Evolutionary conservation across 2,888 invertebrate genomes (phyloP).

Genomic region (Anthrax anthrax): DNA sequence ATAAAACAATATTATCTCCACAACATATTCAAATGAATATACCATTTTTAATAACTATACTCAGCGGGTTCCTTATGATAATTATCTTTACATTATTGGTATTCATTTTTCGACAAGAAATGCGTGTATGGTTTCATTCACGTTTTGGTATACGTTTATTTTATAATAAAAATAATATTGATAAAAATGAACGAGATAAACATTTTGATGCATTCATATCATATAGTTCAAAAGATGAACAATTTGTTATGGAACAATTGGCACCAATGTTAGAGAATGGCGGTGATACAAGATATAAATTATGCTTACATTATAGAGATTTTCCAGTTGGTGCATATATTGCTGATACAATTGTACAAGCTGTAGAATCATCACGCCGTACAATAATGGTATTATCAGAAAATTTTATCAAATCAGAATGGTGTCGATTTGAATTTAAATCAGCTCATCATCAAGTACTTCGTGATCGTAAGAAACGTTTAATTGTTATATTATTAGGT

Average conservation of each 20-base stretch:
- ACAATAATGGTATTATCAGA: conserved; percentile 87
- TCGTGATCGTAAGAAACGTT: conserved; percentile 68
- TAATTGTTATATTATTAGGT: conserved; percentile 82
- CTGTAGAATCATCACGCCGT: conserved; percentile 77
- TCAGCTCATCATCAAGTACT: conserved; percentile 83
- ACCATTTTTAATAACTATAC: conserved; percentile 60
- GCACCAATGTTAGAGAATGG: conserved; percentile 76
- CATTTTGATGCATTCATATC: conserved; percentile 92
- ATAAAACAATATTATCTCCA: conserved; percentile 33
- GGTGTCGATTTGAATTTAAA: conserved; percentile 91
- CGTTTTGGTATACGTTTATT: conserved; percentile 68
- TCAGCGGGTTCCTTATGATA: conserved; percentile 60
- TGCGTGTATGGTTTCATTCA: conserved; percentile 77
- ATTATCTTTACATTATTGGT: conserved; percentile 60
- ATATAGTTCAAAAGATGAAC: conserved; percentile 85
- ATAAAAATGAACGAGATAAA: conserved; percentile 69
- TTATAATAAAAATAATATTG: conserved; percentile 62
- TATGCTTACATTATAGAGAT: conserved; percentile 85
- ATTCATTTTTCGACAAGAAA: conserved; percentile 67
- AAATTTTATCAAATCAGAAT: conserved; percentile 88
- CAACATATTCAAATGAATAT: conserved; percentile 61
- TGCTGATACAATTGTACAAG: conserved; percentile 83
- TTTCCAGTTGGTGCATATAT: conserved; percentile 79
- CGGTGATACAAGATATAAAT: conserved; percentile 62
- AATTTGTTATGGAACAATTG: conserved; percentile 76